These are phyloP conservation scores for Benitochromis conjunctus DNA, from an alignment of 2,113 vertebrate genomes.

Conservation along the genomic window DNA sequence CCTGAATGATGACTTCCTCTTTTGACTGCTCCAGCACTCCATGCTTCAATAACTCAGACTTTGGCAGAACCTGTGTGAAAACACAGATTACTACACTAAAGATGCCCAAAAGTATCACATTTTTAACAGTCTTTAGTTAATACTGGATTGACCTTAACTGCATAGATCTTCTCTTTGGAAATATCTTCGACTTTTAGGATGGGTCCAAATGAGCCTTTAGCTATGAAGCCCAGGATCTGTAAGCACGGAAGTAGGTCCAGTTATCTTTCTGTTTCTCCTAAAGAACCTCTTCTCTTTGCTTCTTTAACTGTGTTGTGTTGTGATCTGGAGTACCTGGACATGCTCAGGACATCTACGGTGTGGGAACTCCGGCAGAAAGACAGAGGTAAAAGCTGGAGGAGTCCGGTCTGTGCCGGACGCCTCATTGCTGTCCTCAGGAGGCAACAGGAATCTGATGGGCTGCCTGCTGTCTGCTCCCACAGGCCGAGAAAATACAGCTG, in stretches of 20 bases:
- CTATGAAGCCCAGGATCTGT: slow-evolving; percentile 84
- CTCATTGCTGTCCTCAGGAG: slow-evolving; percentile 26
- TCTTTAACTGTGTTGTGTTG: neutral
- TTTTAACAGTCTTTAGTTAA: neutral
- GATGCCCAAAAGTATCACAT: neutral
- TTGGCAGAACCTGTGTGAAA: slow-evolving; percentile 78
- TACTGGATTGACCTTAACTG: slow-evolving; percentile 79
- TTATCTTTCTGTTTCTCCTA: neutral
- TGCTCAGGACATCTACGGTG: slow-evolving; percentile 57
- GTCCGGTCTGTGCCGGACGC: slow-evolving; percentile 49
- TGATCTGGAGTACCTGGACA: slow-evolving; percentile 60
- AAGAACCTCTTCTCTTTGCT: neutral
- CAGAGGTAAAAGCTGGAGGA: slow-evolving; percentile 72
- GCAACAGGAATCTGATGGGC: neutral
- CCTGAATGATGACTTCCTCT: slow-evolving; percentile 90
- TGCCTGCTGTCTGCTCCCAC: slow-evolving; percentile 17
- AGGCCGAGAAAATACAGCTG: slow-evolving; percentile 17
- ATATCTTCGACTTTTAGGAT: slow-evolving; percentile 85
- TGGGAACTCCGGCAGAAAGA: slow-evolving; percentile 89
- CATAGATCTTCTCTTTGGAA: slow-evolving; percentile 75
- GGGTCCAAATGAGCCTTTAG: slow-evolving; percentile 89
- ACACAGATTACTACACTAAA: neutral
- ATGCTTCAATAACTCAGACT: slow-evolving; percentile 80
- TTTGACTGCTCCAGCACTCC: slow-evolving; percentile 83
- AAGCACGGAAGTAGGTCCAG: neutral